phyloP scores from a whole-genome alignment of 2,888 invertebrate species.

The Yponomeuta plumbellus region DNA sequence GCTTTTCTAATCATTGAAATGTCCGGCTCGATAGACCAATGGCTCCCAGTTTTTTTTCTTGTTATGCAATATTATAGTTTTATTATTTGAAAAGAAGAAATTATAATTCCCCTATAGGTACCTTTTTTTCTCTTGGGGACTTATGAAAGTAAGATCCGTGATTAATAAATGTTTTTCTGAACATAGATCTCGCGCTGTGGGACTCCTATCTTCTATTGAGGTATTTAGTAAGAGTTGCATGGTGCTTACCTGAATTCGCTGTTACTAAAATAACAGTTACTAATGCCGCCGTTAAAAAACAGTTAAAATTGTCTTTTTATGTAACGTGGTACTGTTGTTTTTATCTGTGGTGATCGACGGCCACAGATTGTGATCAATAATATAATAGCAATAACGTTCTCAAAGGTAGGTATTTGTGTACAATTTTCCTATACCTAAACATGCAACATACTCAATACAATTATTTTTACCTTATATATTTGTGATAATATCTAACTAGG shows the following conservation, averaged over 20 bases:
- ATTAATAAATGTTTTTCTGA: not conserved
- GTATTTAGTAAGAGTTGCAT: not conserved
- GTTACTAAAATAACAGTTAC: not conserved
- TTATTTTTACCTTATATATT: no score
- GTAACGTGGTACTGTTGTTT: not conserved
- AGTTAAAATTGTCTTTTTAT: not conserved
- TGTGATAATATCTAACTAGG: no score
- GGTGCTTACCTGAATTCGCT: not conserved
- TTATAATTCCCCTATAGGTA: no score
- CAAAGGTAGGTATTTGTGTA: not conserved
- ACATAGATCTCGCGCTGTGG: not conserved
- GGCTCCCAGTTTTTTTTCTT: not conserved
- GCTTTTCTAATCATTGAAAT: not conserved
- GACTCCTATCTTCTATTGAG: not conserved
- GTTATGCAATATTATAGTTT: no score
- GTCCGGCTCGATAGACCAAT: not conserved
- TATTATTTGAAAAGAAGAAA: no score
- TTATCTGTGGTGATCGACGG: not conserved
- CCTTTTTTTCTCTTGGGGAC: no score
- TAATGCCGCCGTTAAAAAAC: not conserved
- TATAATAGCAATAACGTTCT: not conserved
- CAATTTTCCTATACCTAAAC: no score
- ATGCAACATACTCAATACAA: no score
- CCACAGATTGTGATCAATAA: not conserved
- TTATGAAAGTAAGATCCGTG: not conserved